These are phyloP conservation scores for Meloidogyne floridensis DNA, from an alignment of 1,140 invertebrate species.

Conservation along the genomic window DNA sequence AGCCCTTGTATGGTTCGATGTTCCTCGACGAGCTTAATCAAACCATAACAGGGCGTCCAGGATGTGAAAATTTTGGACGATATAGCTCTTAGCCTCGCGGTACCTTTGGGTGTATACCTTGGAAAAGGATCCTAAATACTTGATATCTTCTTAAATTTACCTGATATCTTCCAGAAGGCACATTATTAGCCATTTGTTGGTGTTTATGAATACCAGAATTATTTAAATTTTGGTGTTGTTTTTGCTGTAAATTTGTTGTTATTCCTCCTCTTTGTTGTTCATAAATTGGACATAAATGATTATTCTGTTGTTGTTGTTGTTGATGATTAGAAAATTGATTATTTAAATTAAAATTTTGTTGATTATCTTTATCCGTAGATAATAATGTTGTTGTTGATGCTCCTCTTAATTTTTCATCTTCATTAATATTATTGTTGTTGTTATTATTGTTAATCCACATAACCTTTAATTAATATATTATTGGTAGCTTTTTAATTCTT, in stretches of 20 bases:
- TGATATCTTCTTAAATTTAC: conserved; percentile 13
- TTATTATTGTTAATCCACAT: conserved; percentile 9
- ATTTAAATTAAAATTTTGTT: conserved; percentile 4
- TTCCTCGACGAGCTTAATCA: too few species aligned
- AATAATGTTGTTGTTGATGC: not conserved
- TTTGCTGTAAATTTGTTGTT: conserved; percentile 1
- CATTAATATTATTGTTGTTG: not conserved
- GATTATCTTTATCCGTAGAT: not conserved
- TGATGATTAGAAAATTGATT: not conserved
- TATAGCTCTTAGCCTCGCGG: too few species aligned
- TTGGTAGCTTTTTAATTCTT: too few species aligned
- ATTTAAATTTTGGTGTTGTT: conserved; percentile 25
- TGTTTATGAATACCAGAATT: not conserved
- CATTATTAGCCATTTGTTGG: conserved; percentile 19
- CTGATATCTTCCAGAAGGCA: conserved; percentile 47
- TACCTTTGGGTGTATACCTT: too few species aligned
- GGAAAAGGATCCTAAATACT: too few species aligned
- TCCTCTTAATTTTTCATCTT: not conserved
- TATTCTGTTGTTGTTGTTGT: conserved; percentile 6
- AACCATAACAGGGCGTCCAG: too few species aligned
- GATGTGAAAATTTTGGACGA: too few species aligned
- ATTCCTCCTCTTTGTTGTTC: not conserved
- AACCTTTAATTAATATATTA: not conserved
- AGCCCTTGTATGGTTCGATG: too few species aligned
- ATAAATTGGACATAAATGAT: conserved; percentile 12